Base-by-base conservation (phyloP, 2,113 vertebrate species). In the Chlorodrepanis virens region DNA sequence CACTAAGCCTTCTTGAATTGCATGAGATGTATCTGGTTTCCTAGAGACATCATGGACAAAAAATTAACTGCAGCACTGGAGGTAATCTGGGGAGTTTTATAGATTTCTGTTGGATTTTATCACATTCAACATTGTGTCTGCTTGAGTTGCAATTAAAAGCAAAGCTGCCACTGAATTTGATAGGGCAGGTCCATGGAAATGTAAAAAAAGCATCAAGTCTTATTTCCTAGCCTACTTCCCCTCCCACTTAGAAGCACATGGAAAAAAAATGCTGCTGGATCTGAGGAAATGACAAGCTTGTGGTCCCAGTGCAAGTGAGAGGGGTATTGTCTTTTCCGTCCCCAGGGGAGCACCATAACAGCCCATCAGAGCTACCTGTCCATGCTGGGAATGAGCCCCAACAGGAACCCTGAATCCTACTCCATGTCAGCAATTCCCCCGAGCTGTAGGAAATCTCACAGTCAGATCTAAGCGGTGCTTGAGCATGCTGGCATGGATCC, bases 11-110 rank as follows among this genome's bases (percentile, higher is more conserved):
- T 71, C 83, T 95, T 94, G 69, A 96, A 92, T 94, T 94, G 68
- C 83, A 75, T 91, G 93, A 93, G 72, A 65, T 90, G 53, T 81
- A 95, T 95, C 80, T 95, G 93, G 79, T 94, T 96, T 95, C 16
- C 0, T 21, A 57, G 76, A 82, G 76, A 71, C 93, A 71, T 86
- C 92, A 90, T 5, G 28, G 60, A 90, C 52, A 69, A 95, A 95
- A 95, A 87, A 64, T 90, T 93, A 96, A 93, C 80, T 93, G 83
- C 60, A 39, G 69, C 57, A 64, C 47, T 60, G 72, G 68, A 96
- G 64, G 59, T 53, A 53, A 96, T 83, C 85, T 92, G 56, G 92
- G 83, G 88, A 89, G 61, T 79, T 96, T 89, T 95, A 95, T 93
- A 94, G 79, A 76, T 90, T 93, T 92, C 83, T 89, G 21, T 50